A percentile compares a stretch with the other conserved stretches of the same genome.
phyloP scores from a whole-genome alignment of 2,888 invertebrate species.

The Andrena camellia region DNA sequence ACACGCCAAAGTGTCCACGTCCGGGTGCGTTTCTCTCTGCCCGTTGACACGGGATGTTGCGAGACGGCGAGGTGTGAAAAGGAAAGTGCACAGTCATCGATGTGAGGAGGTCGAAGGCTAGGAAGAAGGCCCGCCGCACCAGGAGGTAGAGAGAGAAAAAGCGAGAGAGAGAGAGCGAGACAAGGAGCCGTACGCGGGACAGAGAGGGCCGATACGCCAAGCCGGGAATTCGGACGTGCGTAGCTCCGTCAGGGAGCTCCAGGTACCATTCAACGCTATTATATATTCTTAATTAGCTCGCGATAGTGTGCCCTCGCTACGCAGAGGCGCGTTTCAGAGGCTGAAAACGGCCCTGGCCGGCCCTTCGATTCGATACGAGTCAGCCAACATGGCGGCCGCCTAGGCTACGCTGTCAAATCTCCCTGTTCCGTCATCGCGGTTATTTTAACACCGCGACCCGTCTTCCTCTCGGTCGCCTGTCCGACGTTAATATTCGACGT shows the following conservation, averaged over 20 bases:
- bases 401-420: conserved; percentile 75
- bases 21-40: conserved; percentile 49
- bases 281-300: background rate
- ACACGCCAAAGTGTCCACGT: conserved; percentile 22
- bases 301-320: background rate
- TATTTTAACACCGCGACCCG: conserved; percentile 54
- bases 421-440: conserved; percentile 59
- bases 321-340: background rate
- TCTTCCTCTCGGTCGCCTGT: conserved; percentile 19
- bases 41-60: conserved; percentile 36
- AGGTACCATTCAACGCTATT: conserved; percentile 69
- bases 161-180: conserved; percentile 27
- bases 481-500: conserved; percentile 6
- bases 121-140: conserved; percentile 56
- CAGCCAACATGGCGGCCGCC: conserved; percentile 79
- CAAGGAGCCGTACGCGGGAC: conserved; percentile 46
- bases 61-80: conserved; percentile 65
- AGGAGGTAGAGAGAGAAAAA: conserved; percentile 51
- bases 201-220: conserved; percentile 61
- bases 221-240: conserved; percentile 65
- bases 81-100: conserved; percentile 75
- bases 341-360: conserved; percentile 40
- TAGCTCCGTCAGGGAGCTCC: conserved; percentile 78
- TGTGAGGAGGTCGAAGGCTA: conserved; percentile 65
- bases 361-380: conserved; percentile 64